Conservation (phyloP, 2,888 invertebrate genomes). For the Drosophila buzzatii region DNA sequence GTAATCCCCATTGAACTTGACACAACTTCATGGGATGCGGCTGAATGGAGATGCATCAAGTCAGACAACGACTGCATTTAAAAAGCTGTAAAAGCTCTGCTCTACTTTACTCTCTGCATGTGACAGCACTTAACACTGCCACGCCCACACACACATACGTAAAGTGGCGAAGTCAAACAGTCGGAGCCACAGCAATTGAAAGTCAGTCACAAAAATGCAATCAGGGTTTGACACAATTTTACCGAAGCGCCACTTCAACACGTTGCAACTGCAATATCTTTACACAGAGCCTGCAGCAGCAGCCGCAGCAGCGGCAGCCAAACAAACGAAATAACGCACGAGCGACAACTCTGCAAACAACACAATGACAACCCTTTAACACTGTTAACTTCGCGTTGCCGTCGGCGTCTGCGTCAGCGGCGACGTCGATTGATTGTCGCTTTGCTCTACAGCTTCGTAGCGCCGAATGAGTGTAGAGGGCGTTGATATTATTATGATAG, state of each 20-base stretch:
- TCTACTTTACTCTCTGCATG: constrained; percentile 33
- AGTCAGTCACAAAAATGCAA: constrained; percentile 80
- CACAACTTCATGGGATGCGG: constrained; percentile 24
- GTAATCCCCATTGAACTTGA: constrained; percentile 56
- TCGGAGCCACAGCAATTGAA: constrained; percentile 69
- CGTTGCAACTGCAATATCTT: constrained; percentile 80
- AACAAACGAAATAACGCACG: constrained; percentile 47
- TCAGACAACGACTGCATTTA: constrained; percentile 54
- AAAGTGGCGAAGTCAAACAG: constrained; percentile 52
- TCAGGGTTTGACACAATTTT: constrained; percentile 80
- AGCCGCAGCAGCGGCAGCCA: constrained; percentile 16
- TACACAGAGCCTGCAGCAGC: constrained; percentile 41
- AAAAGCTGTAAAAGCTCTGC: constrained; percentile 47
- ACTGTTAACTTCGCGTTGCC: constrained; percentile 64
- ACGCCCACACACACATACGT: constrained; percentile 19
- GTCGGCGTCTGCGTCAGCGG: constrained; percentile 33
- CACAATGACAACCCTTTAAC: constrained; percentile 79
- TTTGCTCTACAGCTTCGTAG: constrained; percentile 21
- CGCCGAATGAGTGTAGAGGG: constrained; percentile 8
- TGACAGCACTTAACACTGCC: constrained; percentile 51
- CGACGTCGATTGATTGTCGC: constrained; percentile 46
- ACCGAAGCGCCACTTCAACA: constrained; percentile 80
- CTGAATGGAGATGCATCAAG: constrained; percentile 53
- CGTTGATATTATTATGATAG: background rate
- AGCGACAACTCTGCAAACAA: constrained; percentile 75